A percentile compares a stretch with the other conserved stretches of the same genome.
Conservation (phyloP, 2,113 vertebrate species). For the Hydrochoerus hydrochaeris region DNA sequence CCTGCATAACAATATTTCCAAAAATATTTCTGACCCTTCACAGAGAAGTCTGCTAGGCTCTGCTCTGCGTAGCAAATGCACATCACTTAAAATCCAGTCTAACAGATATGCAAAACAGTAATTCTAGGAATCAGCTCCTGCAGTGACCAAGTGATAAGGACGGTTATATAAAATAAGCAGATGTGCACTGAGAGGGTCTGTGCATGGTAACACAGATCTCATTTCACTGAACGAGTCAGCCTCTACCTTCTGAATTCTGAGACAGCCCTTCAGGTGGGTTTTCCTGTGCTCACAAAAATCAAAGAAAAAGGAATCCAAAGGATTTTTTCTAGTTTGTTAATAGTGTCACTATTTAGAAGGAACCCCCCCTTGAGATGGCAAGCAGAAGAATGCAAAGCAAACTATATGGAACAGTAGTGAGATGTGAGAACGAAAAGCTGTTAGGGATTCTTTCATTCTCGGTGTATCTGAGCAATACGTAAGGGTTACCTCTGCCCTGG, state of each 20-base stretch:
- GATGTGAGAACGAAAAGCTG: not conserved
- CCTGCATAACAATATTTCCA: not conserved
- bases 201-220: not conserved
- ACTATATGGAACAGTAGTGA: not conserved
- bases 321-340: not conserved
- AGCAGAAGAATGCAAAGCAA: slow-evolving; percentile 31
- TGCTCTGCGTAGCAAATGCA: not conserved
- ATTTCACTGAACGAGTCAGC: not conserved
- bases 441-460: not conserved
- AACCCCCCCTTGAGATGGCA: slow-evolving; percentile 11
- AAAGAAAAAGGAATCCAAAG: not conserved
- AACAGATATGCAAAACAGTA: not conserved
- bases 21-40: slow-evolving; percentile 8
- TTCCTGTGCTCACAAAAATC: not conserved
- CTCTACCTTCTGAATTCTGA: not conserved
- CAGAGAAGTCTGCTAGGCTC: not conserved
- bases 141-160: not conserved
- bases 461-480: not conserved
- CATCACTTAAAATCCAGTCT: not conserved
- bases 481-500: not conserved
- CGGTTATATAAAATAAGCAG: not conserved
- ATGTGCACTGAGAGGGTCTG: not conserved
- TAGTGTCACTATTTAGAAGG: not conserved
- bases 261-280: not conserved
- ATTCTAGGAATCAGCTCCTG: not conserved